These are phyloP conservation scores for Stenotaenia linearis DNA, from an alignment of 2,888 invertebrate genomes.

Conservation along the genomic window DNA sequence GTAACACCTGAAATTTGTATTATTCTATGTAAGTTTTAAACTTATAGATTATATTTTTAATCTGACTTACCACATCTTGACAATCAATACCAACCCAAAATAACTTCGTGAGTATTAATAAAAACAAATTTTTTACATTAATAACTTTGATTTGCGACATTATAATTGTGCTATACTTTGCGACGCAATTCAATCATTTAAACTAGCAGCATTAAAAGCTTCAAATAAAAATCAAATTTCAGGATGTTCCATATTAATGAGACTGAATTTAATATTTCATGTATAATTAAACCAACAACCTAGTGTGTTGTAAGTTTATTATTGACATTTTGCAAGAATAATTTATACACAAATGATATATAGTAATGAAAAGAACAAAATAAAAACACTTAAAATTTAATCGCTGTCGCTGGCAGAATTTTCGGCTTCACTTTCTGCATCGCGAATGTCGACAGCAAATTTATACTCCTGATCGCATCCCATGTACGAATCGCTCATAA, in stretches of 20 bases:
- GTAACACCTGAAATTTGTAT: no score
- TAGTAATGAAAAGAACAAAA: background rate
- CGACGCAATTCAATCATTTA: no score
- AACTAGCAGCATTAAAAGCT: no score
- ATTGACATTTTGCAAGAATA: background rate
- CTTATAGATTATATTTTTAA: no score
- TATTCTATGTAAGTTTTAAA: no score
- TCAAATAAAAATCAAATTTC: background rate
- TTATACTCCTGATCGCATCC: conserved; percentile 99
- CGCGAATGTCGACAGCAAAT: conserved; percentile 76
- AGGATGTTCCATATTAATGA: background rate
- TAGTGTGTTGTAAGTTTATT: background rate
- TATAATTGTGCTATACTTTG: no score
- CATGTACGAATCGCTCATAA: conserved; percentile 98
- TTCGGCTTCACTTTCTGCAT: conserved; percentile 45
- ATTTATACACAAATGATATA: background rate
- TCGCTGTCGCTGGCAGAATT: conserved; percentile 41
- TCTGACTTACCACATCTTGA: no score
- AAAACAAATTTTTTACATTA: no score
- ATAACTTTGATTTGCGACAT: no score
- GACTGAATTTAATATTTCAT: background rate
- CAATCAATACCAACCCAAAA: no score
- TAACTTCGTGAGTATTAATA: no score
- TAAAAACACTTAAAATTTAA: conserved; percentile 14
- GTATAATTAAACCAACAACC: background rate